Conservation (phyloP, 2,888 invertebrate genomes). For the Eristalis tenax region DNA sequence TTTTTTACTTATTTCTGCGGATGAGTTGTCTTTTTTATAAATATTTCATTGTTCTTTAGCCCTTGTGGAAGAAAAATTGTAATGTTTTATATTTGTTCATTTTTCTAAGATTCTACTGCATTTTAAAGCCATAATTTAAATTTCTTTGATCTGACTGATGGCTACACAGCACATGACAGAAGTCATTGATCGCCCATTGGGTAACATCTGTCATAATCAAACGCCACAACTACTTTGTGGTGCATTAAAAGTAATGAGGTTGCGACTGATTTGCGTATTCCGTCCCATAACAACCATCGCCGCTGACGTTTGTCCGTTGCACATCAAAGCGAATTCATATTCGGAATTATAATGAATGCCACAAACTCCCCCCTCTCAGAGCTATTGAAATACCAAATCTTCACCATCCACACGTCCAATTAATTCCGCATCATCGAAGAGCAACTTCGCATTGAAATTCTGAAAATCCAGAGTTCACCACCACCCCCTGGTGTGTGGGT, state of each 20-base stretch:
- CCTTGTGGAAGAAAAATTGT: too few relatives aligned
- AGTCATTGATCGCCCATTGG: not conserved
- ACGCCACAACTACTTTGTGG: not conserved
- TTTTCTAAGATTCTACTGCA: too few relatives aligned
- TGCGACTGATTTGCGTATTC: not conserved
- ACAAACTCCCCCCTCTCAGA: not conserved
- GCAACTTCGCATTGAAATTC: constrained; percentile 16
- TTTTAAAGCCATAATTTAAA: not conserved
- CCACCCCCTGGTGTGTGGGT: not conserved
- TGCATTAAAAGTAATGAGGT: not conserved
- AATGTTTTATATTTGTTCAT: too few relatives aligned
- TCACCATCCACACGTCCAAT: not conserved
- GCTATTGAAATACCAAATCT: not conserved
- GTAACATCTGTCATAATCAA: not conserved
- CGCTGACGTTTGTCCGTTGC: too few relatives aligned
- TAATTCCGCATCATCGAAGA: constrained; percentile 24
- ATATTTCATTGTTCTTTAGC: too few relatives aligned
- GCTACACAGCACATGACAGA: not conserved
- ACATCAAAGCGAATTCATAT: not conserved
- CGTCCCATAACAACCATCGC: not conserved
- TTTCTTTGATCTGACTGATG: not conserved
- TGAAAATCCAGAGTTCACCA: not conserved
- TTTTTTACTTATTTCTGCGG: too few relatives aligned
- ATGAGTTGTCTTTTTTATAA: too few relatives aligned
- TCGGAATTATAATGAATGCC: not conserved